These are phyloP conservation scores for Drosophila ficusphila DNA, from an alignment of 1,140 invertebrate species.

Conservation along the genomic window DNA sequence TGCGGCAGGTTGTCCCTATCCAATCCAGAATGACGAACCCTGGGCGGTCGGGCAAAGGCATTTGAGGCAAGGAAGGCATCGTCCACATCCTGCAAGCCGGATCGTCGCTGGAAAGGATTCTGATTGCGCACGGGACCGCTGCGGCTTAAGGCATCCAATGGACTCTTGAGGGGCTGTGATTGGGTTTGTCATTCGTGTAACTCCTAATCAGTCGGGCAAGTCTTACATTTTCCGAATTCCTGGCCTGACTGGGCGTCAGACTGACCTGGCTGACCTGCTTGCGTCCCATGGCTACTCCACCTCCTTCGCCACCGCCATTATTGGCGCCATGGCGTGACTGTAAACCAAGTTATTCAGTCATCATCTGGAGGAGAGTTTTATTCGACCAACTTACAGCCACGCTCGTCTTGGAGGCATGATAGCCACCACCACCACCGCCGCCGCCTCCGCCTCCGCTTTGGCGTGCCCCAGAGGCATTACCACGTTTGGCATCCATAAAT, in stretches of 20 bases:
- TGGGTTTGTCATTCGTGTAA: background rate
- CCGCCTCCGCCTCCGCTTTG: conserved; percentile 26
- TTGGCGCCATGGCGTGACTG: conserved; percentile 60
- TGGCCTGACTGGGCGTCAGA: conserved; percentile 72
- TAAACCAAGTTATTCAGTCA: conserved; percentile 27
- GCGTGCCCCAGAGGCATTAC: conserved; percentile 50
- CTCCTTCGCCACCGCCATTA: conserved; percentile 4
- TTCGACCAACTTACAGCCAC: conserved; percentile 58
- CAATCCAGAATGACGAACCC: conserved; percentile 58
- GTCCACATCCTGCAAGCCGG: conserved; percentile 79
- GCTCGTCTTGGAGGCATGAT: conserved; percentile 62
- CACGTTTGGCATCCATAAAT: conserved; percentile 66
- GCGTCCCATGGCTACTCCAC: conserved; percentile 11
- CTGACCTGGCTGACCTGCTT: conserved; percentile 71
- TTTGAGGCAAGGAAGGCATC: conserved; percentile 68
- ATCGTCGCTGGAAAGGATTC: conserved; percentile 67
- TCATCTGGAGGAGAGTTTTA: background rate
- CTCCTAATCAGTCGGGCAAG: background rate
- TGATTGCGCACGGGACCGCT: conserved; percentile 38
- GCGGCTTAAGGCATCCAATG: conserved; percentile 73
- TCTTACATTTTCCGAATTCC: conserved; percentile 61
- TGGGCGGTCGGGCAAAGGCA: conserved; percentile 61
- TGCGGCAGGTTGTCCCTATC: conserved; percentile 29
- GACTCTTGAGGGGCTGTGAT: conserved; percentile 65
- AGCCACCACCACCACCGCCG: conserved; percentile 10